Evolutionary conservation across 2,113 vertebrate genomes (phyloP).

Genomic region (Eclectus roratus): DNA sequence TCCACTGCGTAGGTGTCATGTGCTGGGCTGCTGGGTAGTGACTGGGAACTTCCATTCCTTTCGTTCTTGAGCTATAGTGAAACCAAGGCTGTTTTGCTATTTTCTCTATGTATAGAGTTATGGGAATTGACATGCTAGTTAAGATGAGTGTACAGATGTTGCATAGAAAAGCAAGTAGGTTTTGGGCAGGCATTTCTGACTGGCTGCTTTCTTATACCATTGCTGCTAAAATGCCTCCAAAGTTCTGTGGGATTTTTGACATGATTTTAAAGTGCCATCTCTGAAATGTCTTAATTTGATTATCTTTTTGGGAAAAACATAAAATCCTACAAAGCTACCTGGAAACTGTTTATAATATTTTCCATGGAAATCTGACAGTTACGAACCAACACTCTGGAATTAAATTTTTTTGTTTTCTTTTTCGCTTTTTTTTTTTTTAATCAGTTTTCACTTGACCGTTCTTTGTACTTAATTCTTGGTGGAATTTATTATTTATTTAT

Average conservation of each 20-base stretch:
- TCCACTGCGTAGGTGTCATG: slow-evolving; percentile 2
- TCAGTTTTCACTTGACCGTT: neutral
- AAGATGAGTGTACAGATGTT: rapidly evolving
- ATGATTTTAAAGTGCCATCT: neutral
- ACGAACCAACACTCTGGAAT: neutral
- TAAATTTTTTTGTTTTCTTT: neutral
- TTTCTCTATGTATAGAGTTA: rapidly evolving
- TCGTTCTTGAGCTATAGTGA: rapidly evolving
- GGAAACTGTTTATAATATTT: neutral
- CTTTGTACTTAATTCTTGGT: neutral
- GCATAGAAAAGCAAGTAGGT: neutral
- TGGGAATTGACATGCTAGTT: neutral
- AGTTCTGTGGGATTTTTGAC: neutral
- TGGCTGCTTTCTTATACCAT: neutral
- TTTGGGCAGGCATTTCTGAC: neutral
- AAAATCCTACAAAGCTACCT: neutral
- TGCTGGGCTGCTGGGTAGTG: neutral
- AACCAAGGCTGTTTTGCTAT: neutral
- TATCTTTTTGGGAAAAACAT: neutral
- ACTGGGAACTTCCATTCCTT: neutral
- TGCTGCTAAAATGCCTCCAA: neutral
- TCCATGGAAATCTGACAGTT: neutral
- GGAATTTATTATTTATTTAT: neutral
- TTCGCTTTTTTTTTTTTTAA: neutral
- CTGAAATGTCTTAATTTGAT: neutral